These are phyloP conservation scores for Isurus oxyrinchus DNA, from an alignment of 2,113 vertebrate genomes.

Conservation along the genomic window DNA sequence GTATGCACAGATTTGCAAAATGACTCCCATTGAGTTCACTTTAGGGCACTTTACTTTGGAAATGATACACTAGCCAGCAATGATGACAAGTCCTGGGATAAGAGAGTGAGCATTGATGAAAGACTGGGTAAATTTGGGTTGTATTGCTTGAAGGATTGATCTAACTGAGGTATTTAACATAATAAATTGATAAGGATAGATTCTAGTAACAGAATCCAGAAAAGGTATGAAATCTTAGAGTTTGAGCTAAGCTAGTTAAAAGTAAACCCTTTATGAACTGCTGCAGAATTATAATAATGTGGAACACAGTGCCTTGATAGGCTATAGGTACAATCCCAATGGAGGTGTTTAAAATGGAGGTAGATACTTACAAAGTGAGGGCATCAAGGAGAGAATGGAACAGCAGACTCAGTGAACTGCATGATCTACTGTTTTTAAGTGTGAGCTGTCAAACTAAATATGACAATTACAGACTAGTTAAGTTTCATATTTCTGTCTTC, in stretches of 20 bases:
- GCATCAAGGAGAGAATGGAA: neutral
- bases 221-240: neutral
- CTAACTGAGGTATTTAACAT: neutral
- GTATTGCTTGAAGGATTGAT: neutral
- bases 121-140: neutral
- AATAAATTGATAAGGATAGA: neutral
- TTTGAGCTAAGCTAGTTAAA: neutral
- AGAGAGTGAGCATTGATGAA: neutral
- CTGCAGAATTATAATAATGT: neutral
- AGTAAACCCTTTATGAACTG: neutral
- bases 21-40: neutral
- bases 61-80: neutral
- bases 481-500: neutral
- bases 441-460: neutral
- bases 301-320: neutral
- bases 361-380: neutral
- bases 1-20: neutral
- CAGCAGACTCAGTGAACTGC: neutral
- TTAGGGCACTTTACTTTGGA: neutral
- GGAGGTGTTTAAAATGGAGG: neutral
- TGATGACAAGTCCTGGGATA: neutral
- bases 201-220: too few relatives aligned
- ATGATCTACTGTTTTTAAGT: neutral
- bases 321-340: neutral
- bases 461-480: neutral